Evolutionary conservation across 2,797 vertebrate genomes (phyloP).

Genomic region (Tiaroga cobitis): DNA sequence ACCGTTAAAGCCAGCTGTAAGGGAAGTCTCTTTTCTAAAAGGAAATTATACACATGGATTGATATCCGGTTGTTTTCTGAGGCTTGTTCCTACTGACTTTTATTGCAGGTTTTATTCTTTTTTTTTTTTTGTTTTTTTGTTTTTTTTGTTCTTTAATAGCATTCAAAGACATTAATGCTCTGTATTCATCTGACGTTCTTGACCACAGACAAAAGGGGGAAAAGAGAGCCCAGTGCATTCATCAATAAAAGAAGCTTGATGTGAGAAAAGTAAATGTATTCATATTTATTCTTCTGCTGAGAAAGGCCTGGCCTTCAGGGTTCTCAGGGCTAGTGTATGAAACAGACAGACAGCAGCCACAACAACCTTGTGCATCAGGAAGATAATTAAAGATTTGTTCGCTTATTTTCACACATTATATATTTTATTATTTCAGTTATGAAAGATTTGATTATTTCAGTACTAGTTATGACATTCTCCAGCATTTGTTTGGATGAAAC

Average conservation of each 20-base stretch:
- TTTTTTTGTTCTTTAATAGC: background rate
- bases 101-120: background rate
- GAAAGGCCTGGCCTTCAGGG: slow-evolving; percentile 33
- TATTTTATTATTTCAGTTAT: background rate
- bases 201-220: slow-evolving; percentile 26
- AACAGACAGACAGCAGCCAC: slow-evolving; percentile 15
- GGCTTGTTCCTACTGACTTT: background rate
- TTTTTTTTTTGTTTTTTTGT: background rate
- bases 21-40: background rate
- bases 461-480: background rate
- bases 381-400: slow-evolving; percentile 52
- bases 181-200: slow-evolving; percentile 48
- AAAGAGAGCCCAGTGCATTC: slow-evolving; percentile 34
- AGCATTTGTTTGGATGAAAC: background rate
- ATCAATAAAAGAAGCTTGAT: slow-evolving; percentile 51
- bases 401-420: slow-evolving; percentile 41
- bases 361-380: slow-evolving; percentile 38
- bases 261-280: slow-evolving; percentile 56
- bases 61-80: slow-evolving; percentile 14
- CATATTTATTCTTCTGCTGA: slow-evolving; percentile 41
- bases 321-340: slow-evolving; percentile 28
- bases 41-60: slow-evolving; percentile 17
- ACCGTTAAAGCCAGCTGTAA: background rate
- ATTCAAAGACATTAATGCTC: slow-evolving; percentile 44
- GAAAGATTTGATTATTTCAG: slow-evolving; percentile 28